Conservation (phyloP, 2,113 vertebrate species). For the Clinocottus analis region DNA sequence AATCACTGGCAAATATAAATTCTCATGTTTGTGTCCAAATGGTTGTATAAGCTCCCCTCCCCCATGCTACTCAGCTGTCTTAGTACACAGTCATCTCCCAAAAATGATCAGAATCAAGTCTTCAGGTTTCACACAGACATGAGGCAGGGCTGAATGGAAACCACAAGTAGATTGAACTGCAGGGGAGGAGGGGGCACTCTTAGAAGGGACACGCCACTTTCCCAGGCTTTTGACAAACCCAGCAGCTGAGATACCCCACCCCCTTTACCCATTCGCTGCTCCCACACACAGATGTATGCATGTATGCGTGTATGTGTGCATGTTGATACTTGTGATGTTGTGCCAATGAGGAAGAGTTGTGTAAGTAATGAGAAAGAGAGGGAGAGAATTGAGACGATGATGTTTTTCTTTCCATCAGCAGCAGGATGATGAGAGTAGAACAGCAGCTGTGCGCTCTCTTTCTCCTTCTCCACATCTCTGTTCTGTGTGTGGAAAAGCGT, state of each 20-base stretch:
- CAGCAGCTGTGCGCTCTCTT: slow-evolving; percentile 80
- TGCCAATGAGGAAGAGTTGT: slow-evolving; percentile 83
- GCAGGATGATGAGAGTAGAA: slow-evolving; percentile 34
- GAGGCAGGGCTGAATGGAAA: slow-evolving; percentile 54
- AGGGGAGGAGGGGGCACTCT: background rate
- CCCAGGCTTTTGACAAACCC: slow-evolving; percentile 84
- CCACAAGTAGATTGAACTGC: slow-evolving; percentile 45
- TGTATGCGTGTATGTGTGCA: slow-evolving; percentile 33
- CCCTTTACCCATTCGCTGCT: slow-evolving; percentile 59
- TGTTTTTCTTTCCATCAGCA: slow-evolving; percentile 73
- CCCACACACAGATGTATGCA: slow-evolving; percentile 71
- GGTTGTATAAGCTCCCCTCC: slow-evolving; percentile 52
- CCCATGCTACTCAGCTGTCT: slow-evolving; percentile 37
- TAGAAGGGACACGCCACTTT: slow-evolving; percentile 80
- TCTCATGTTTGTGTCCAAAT: slow-evolving; percentile 59
- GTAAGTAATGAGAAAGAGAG: slow-evolving; percentile 81
- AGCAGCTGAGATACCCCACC: slow-evolving; percentile 85
- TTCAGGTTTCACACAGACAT: slow-evolving; percentile 82
- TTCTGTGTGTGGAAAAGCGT: background rate
- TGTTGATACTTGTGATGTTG: slow-evolving; percentile 76
- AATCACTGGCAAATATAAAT: slow-evolving; percentile 56
- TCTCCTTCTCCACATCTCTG: background rate
- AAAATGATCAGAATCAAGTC: slow-evolving; percentile 74
- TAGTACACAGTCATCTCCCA: slow-evolving; percentile 56
- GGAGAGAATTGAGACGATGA: slow-evolving; percentile 62